phyloP scores from a whole-genome alignment of 2,888 invertebrate species.

The Stictocephala bisonia region DNA sequence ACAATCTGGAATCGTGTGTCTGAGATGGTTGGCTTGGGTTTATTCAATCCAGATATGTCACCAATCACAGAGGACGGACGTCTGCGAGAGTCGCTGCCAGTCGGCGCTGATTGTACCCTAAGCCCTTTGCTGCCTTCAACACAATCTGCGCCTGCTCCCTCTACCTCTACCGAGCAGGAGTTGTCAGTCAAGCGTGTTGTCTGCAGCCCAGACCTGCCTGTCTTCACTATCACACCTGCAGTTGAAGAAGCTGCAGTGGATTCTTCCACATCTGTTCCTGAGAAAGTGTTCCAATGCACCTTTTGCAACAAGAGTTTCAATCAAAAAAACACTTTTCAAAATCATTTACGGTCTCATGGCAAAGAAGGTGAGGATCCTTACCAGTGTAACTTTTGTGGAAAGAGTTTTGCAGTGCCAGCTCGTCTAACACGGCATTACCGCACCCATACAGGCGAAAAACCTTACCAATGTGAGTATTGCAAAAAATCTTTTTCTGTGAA shows the following conservation, averaged over 20 bases:
- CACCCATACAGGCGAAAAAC: conserved; percentile 91
- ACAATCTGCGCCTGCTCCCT: conserved; percentile 67
- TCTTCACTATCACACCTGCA: conserved; percentile 61
- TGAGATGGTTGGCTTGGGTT: conserved; percentile 70
- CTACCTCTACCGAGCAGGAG: conserved; percentile 62
- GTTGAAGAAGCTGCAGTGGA: conserved; percentile 56
- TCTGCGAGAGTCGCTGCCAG: conserved; percentile 64
- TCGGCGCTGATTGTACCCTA: conserved; percentile 63
- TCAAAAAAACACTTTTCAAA: conserved; percentile 80
- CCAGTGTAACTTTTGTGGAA: conserved; percentile 89
- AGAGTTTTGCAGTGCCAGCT: conserved; percentile 91
- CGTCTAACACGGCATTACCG: conserved; percentile 86
- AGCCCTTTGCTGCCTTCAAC: conserved; percentile 65
- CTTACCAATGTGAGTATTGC: conserved; percentile 92
- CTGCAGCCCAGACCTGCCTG: conserved; percentile 71
- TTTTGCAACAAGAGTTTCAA: conserved; percentile 81
- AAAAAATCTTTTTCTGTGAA: conserved; percentile 93
- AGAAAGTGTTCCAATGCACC: conserved; percentile 71
- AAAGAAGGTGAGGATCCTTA: conserved; percentile 76
- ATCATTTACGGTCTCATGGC: conserved; percentile 73
- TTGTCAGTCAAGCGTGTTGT: conserved; percentile 68
- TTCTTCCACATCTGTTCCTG: conserved; percentile 57
- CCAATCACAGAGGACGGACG: conserved; percentile 57
- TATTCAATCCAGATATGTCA: conserved; percentile 62
- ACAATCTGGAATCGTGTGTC: conserved; percentile 65